A percentile compares a stretch with the other conserved stretches of the same genome.
phyloP scores from a whole-genome alignment of 1,140 invertebrate species.

The Bilobella aurantiaca region DNA sequence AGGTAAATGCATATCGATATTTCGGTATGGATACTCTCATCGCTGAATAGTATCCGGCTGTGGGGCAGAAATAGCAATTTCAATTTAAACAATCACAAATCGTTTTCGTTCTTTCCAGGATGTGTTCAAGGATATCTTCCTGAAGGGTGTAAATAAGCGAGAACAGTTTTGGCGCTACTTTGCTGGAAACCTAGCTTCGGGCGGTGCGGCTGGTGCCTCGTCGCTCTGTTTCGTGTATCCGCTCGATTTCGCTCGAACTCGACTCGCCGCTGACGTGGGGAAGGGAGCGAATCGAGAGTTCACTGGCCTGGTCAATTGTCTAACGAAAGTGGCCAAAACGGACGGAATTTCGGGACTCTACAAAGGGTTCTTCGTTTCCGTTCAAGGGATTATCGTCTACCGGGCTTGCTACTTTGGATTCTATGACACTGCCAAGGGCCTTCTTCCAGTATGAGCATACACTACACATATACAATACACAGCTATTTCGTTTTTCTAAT shows the following conservation, averaged over 20 bases:
- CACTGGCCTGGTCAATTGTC: slow-evolving; percentile 73
- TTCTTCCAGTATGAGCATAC: slow-evolving; percentile 45
- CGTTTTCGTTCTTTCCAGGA: neutral
- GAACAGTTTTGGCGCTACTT: slow-evolving; percentile 80
- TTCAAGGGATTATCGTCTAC: slow-evolving; percentile 80
- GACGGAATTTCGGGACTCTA: slow-evolving; percentile 80
- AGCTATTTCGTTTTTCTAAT: neutral
- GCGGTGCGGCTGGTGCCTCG: slow-evolving; percentile 84
- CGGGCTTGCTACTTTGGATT: slow-evolving; percentile 88
- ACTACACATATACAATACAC: neutral
- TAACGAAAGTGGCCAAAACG: slow-evolving; percentile 72
- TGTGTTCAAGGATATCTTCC: slow-evolving; percentile 66
- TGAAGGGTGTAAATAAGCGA: slow-evolving; percentile 71
- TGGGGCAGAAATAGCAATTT: too few species aligned
- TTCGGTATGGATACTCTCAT: neutral
- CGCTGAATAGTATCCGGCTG: too few species aligned
- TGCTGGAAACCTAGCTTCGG: slow-evolving; percentile 76
- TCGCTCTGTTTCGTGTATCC: slow-evolving; percentile 94
- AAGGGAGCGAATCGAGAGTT: slow-evolving; percentile 75
- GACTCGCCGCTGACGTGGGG: slow-evolving; percentile 74
- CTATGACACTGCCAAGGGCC: slow-evolving; percentile 82
- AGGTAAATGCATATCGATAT: slow-evolving; percentile 35
- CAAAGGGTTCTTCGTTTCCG: slow-evolving; percentile 85
- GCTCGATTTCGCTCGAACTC: slow-evolving; percentile 86
- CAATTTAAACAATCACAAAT: neutral